A percentile compares a stretch with the other conserved stretches of the same genome.
Evolutionary conservation across 2,797 vertebrate species (phyloP).

Genomic region (Darevskia nairensis): DNA sequence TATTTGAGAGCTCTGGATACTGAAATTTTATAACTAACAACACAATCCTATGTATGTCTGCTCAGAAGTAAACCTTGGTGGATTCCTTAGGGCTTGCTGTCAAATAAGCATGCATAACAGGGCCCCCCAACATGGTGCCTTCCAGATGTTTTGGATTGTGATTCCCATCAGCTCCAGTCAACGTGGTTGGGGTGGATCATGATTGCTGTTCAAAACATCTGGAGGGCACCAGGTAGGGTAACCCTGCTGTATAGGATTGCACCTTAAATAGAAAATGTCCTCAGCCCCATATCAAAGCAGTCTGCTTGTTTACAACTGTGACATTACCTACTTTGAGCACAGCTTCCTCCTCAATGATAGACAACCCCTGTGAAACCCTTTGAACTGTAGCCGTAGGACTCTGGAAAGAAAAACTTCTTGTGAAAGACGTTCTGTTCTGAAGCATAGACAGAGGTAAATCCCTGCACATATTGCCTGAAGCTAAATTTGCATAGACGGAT

Average conservation of each 20-base stretch:
- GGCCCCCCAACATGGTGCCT: too few relatives aligned
- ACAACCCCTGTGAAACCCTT: neutral
- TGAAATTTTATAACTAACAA: neutral
- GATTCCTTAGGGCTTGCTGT: too few relatives aligned
- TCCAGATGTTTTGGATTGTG: too few relatives aligned
- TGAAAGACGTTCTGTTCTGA: neutral
- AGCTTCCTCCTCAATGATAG: neutral
- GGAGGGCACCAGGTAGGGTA: too few relatives aligned
- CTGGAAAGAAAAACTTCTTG: neutral
- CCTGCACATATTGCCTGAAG: neutral
- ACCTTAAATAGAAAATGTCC: neutral
- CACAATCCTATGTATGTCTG: too few relatives aligned
- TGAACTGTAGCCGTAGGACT: neutral
- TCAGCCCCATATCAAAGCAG: neutral
- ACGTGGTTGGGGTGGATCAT: too few relatives aligned
- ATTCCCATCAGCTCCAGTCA: too few relatives aligned
- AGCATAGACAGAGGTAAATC: constrained; percentile 4
- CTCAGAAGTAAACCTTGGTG: too few relatives aligned
- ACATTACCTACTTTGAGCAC: constrained; percentile 3
- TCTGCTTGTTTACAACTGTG: neutral
- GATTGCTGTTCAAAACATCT: too few relatives aligned
- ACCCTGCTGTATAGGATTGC: too few relatives aligned
- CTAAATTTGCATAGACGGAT: neutral
- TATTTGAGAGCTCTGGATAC: neutral
- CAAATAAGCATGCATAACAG: too few relatives aligned